Evolutionary conservation across 1,140 invertebrate genomes (phyloP).

Genomic region (Globodera ellingtonae): DNA sequence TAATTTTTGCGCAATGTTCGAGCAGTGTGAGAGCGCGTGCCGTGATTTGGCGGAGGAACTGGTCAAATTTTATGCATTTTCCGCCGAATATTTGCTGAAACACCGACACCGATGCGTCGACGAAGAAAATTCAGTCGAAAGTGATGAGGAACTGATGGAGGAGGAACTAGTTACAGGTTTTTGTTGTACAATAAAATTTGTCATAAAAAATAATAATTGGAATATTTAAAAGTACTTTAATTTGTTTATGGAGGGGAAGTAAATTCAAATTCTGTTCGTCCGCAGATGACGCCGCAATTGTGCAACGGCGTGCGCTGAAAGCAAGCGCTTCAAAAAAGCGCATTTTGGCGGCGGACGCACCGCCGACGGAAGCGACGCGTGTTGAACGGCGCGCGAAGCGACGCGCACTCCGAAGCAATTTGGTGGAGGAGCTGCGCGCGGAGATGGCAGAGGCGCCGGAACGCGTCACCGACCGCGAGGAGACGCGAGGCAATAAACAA

Average conservation of each 20-base stretch:
- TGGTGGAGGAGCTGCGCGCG: background rate
- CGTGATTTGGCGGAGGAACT: background rate
- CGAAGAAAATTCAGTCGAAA: background rate
- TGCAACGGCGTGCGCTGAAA: background rate
- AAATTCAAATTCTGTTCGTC: no score
- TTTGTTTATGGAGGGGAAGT: no score
- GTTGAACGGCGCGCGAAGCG: slow-evolving; percentile 9
- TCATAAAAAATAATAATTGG: no score
- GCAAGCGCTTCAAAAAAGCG: background rate
- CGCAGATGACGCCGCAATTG: background rate
- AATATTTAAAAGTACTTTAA: no score
- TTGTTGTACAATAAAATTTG: no score
- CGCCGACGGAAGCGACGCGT: slow-evolving; percentile 13
- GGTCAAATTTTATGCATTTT: background rate
- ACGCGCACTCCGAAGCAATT: background rate
- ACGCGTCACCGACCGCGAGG: background rate
- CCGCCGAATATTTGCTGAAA: background rate
- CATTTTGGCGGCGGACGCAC: slow-evolving; percentile 20
- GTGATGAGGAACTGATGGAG: background rate
- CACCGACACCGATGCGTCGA: background rate
- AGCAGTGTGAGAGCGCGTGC: background rate
- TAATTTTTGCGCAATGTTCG: background rate
- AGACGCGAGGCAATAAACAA: background rate
- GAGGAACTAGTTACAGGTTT: background rate
- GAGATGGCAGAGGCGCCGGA: background rate